phyloP scores from a whole-genome alignment of 2,113 vertebrate species.

The Neoarius graeffei region DNA sequence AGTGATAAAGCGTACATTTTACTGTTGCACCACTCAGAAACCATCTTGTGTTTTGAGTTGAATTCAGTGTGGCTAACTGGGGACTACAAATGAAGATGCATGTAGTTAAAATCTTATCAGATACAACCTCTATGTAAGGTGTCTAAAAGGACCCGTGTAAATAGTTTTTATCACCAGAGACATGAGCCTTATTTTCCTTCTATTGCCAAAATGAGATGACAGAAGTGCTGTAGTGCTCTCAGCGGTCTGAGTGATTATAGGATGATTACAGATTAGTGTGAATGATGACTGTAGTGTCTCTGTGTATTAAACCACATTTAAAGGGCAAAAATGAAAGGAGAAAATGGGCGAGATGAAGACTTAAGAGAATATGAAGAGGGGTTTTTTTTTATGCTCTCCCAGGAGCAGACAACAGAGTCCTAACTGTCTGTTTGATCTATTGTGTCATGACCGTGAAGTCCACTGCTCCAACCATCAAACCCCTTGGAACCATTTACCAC shows the following conservation, averaged over 20 bases:
- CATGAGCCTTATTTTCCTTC: not conserved
- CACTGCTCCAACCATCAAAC: slow-evolving; percentile 40
- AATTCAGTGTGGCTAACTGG: not conserved
- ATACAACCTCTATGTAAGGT: not conserved
- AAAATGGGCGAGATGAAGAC: slow-evolving; percentile 1
- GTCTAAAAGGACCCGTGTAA: not conserved
- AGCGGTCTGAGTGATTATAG: slow-evolving; percentile 16
- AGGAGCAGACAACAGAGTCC: slow-evolving; percentile 28
- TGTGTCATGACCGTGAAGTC: slow-evolving; percentile 33
- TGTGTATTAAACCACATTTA: slow-evolving; percentile 14
- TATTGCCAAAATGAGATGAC: not conserved
- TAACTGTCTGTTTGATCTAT: slow-evolving; percentile 36
- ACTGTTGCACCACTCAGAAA: not conserved
- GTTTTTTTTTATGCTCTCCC: not conserved
- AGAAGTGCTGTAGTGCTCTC: not conserved
- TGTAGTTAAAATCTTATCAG: not conserved
- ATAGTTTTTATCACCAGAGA: not conserved
- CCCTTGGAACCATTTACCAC: slow-evolving; percentile 43
- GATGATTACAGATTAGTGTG: slow-evolving; percentile 28
- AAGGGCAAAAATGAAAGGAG: slow-evolving; percentile 23
- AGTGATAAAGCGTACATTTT: not conserved
- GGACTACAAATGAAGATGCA: not conserved
- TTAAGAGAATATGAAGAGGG: slow-evolving; percentile 7
- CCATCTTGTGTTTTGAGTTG: not conserved
- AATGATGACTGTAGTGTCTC: slow-evolving; percentile 20